Conservation (phyloP, 2,888 invertebrate species). For the Beris morrisii region DNA sequence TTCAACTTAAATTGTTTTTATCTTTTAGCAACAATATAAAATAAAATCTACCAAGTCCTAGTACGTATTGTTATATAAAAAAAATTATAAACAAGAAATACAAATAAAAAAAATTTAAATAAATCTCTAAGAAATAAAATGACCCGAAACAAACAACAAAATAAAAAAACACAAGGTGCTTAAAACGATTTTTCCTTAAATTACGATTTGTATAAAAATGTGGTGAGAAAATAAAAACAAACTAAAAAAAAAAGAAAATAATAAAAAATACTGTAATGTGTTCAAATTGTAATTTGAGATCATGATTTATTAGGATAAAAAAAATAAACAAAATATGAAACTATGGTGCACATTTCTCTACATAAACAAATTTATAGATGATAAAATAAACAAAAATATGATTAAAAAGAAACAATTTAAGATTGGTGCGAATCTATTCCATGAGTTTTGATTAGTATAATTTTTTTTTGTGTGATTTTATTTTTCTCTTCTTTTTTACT, state of each 20-base stretch:
- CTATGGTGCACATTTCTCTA: constrained; percentile 18
- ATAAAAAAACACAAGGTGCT: constrained; percentile 37
- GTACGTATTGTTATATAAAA: neutral
- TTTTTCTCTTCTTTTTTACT: too few species aligned
- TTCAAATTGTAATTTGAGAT: constrained; percentile 36
- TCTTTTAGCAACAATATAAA: too few species aligned
- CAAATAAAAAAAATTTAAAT: constrained; percentile 9
- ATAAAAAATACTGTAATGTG: constrained; percentile 33
- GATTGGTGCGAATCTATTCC: too few species aligned
- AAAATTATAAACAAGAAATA: constrained; percentile 16
- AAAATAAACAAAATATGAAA: constrained; percentile 7
- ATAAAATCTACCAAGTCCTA: neutral
- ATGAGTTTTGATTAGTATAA: too few species aligned
- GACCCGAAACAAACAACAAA: constrained; percentile 14
- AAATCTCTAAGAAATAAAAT: constrained; percentile 19
- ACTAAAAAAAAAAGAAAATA: constrained; percentile 16
- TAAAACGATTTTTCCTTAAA: constrained; percentile 36
- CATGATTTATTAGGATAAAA: constrained; percentile 13
- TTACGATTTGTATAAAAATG: constrained; percentile 31
- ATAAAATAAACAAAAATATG: too few species aligned
- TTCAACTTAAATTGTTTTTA: too few species aligned
- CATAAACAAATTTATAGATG: neutral
- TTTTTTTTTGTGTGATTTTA: too few species aligned
- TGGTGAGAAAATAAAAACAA: constrained; percentile 12
- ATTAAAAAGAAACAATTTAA: too few species aligned